Conservation (phyloP, 1,140 invertebrate species). For the Cotesia glomerata region DNA sequence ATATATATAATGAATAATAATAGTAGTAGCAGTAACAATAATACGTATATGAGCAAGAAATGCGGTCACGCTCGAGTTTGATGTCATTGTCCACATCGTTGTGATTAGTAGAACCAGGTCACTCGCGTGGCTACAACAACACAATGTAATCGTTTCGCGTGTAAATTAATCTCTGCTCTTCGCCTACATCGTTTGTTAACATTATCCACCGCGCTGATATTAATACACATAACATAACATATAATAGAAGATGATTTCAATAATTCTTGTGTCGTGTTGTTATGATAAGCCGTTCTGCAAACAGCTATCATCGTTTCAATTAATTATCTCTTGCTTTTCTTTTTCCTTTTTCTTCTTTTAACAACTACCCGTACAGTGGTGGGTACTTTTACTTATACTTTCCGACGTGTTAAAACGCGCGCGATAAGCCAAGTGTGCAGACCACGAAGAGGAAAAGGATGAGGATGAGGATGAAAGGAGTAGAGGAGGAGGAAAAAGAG, state of each 20-base stretch:
- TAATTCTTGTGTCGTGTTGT: not conserved
- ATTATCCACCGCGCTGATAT: not conserved
- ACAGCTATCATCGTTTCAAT: constrained; percentile 12
- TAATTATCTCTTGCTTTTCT: not conserved
- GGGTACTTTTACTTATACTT: too few relatives aligned
- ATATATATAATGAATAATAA: too few relatives aligned
- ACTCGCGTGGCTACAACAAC: constrained; percentile 40
- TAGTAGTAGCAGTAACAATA: not conserved
- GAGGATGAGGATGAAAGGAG: not conserved
- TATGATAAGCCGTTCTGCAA: constrained; percentile 10
- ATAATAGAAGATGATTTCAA: constrained; percentile 9
- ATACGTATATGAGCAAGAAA: constrained; percentile 15
- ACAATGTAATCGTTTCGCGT: constrained; percentile 45
- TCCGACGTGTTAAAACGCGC: not conserved
- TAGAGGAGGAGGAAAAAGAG: constrained; percentile 2
- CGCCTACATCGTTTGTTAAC: constrained; percentile 23
- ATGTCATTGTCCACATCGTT: constrained; percentile 47
- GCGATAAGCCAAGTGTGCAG: not conserved
- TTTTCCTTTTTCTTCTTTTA: not conserved
- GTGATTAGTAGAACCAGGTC: constrained; percentile 50
- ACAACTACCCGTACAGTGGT: not conserved
- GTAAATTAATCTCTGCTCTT: constrained; percentile 45
- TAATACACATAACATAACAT: not conserved
- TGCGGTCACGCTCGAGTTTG: constrained; percentile 42
- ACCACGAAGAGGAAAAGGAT: too few relatives aligned